A percentile compares a stretch with the other conserved stretches of the same genome.
Conservation (phyloP, 2,888 invertebrate genomes). For the Protonemura montana region DNA sequence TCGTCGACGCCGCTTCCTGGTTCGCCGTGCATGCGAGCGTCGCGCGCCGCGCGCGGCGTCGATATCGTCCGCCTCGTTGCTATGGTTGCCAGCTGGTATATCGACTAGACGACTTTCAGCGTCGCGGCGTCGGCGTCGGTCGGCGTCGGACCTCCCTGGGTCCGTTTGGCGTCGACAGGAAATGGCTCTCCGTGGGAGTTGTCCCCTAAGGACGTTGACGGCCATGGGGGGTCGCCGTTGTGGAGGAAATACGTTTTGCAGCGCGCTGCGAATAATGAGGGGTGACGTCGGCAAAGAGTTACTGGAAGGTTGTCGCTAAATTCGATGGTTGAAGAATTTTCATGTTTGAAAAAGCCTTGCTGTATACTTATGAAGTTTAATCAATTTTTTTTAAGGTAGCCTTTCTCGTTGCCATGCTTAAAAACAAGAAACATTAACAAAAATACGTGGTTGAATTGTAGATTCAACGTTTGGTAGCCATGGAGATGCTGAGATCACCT, state of each 20-base stretch:
- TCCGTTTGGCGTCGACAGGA: background rate
- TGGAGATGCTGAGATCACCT: too few relatives aligned
- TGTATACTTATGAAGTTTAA: too few relatives aligned
- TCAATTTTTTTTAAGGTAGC: too few relatives aligned
- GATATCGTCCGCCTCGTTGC: background rate
- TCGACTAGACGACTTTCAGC: background rate
- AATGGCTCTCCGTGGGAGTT: background rate
- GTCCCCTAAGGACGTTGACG: background rate
- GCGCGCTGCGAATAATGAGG: background rate
- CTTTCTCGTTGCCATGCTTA: too few relatives aligned
- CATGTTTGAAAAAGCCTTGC: too few relatives aligned
- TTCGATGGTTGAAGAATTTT: too few relatives aligned
- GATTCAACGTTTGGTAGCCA: too few relatives aligned
- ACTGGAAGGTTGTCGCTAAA: too few relatives aligned
- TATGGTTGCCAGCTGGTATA: background rate
- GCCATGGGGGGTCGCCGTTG: background rate
- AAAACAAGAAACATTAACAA: too few relatives aligned
- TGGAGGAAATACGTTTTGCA: background rate
- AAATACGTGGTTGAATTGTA: too few relatives aligned
- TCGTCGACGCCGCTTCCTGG: slow-evolving; percentile 4
- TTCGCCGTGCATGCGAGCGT: background rate
- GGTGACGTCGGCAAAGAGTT: background rate
- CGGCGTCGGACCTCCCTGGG: slow-evolving; percentile 5
- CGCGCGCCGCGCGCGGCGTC: background rate
- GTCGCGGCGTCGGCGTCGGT: background rate